Percentiles rank a stretch among this genome's conserved stretches.
Conservation (phyloP, 1,140 invertebrate genomes). For the Megathymus violae region DNA sequence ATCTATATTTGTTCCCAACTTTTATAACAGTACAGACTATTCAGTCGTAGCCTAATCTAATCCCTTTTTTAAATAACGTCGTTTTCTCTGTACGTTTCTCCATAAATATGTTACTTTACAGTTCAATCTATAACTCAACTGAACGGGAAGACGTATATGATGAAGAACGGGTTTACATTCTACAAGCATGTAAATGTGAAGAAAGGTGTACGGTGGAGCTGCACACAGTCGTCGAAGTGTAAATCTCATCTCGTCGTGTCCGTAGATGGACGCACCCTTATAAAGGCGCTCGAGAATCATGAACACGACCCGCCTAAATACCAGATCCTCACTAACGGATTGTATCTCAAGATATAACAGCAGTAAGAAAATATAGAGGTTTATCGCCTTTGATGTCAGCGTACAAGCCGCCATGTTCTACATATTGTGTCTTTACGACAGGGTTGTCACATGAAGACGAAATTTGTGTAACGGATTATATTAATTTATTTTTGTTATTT, state of each 20-base stretch:
- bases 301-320: not conserved
- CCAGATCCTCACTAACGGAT: not conserved
- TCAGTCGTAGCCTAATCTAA: too few species aligned
- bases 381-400: too few species aligned
- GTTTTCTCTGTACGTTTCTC: too few species aligned
- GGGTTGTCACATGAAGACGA: too few species aligned
- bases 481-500: too few species aligned
- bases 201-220: constrained; percentile 22
- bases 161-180: constrained; percentile 43
- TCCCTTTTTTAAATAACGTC: too few species aligned
- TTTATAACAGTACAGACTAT: too few species aligned
- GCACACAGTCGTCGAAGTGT: constrained; percentile 13
- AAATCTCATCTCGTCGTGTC: not conserved
- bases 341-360: constrained; percentile 4
- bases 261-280: not conserved
- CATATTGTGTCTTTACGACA: too few species aligned
- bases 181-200: constrained; percentile 19
- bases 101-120: not conserved
- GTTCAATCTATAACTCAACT: constrained; percentile 34
- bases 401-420: too few species aligned
- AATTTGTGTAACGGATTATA: too few species aligned
- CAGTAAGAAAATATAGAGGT: too few species aligned
- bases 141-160: constrained; percentile 34
- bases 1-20: too few species aligned
- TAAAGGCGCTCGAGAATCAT: constrained; percentile 4